Evolutionary conservation across 2,888 invertebrate species (phyloP), one percentile per base, ranked within the genome.

Genomic region (Tanypteryx hageni): DNA sequence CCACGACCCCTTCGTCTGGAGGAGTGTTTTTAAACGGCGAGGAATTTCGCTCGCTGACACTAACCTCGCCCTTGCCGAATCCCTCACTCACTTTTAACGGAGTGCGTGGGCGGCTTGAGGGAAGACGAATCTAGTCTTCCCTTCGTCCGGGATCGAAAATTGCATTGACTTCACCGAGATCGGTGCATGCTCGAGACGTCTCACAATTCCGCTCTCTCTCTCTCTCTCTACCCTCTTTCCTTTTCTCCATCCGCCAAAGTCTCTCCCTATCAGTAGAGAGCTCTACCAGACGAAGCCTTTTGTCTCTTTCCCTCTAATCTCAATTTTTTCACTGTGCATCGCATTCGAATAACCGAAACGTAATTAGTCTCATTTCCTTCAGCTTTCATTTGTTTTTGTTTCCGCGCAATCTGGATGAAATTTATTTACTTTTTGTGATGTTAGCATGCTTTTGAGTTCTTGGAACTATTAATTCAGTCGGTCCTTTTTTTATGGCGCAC

Each of bases 11-110:
- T 44, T 44, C 44, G 44, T 68, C 68, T 68, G n/a, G 68, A 18
- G 18, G 22, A 18, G 68, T 68, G 68, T 68, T 68, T 18, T n/a
- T 68, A 68, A 44, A 68, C 56, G 11, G 22, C 31, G 57, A 31
- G 59, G 61, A 61, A 16, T 61, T 61, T 22, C 13, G 59, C 61
- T 61, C 27, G 9, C 58, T 58, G 56, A n/a, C 85, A 11, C 31
- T 61, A 64, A 86, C 86, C 86, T 86, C 59, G 22, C 27, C 85
- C 18, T 22, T 10, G 58, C 11, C 59, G 61, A 64, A 31, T 61
- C 86, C 86, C 86, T 86, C 86, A 31, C 86, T 61, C 86, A 86
- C 86, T 86, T 86, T 86, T 18, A 27, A 16, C 31, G 31, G 82
- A 5, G 64, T 13, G 31, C 82, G 82, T 82, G 86, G 61, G 14